These are phyloP conservation scores for Misgurnus mizolepis DNA, from an alignment of 2,113 vertebrate species.

Conservation along the genomic window DNA sequence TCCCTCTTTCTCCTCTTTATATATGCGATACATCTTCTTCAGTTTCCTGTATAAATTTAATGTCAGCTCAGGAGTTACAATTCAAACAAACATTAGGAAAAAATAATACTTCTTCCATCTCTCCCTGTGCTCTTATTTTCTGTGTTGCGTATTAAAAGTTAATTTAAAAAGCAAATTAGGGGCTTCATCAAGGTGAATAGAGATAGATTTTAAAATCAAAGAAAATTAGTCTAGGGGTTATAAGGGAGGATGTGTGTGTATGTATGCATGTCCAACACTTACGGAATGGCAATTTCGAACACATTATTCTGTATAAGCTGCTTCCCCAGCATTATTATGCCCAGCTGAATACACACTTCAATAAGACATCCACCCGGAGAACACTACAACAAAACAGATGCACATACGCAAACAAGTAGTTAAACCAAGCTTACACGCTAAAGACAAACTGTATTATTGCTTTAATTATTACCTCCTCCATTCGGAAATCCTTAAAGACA, in stretches of 20 bases:
- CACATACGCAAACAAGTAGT: constrained; percentile 29
- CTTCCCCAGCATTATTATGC: constrained; percentile 99
- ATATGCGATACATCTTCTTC: constrained; percentile 90
- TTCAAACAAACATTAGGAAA: neutral
- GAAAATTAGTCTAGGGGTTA: neutral
- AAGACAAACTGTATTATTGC: neutral
- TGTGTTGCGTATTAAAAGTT: neutral
- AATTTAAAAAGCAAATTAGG: constrained; percentile 12
- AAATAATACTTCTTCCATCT: neutral
- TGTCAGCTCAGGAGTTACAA: neutral
- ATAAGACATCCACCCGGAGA: constrained; percentile 97
- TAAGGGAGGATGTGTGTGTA: constrained; percentile 25
- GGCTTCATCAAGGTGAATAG: neutral
- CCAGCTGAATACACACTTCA: constrained; percentile 95
- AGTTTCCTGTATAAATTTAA: constrained; percentile 80
- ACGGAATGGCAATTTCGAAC: constrained; percentile 97
- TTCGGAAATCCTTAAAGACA: constrained; percentile 88
- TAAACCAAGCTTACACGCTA: neutral
- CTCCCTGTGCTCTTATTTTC: neutral
- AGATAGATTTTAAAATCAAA: neutral
- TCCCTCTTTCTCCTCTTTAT: constrained; percentile 82
- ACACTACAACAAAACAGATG: constrained; percentile 75
- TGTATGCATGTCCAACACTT: constrained; percentile 65
- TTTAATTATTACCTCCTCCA: constrained; percentile 85
- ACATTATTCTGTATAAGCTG: constrained; percentile 98